Conservation (phyloP, 1,140 invertebrate species). For the Procambarus virginalis region DNA sequence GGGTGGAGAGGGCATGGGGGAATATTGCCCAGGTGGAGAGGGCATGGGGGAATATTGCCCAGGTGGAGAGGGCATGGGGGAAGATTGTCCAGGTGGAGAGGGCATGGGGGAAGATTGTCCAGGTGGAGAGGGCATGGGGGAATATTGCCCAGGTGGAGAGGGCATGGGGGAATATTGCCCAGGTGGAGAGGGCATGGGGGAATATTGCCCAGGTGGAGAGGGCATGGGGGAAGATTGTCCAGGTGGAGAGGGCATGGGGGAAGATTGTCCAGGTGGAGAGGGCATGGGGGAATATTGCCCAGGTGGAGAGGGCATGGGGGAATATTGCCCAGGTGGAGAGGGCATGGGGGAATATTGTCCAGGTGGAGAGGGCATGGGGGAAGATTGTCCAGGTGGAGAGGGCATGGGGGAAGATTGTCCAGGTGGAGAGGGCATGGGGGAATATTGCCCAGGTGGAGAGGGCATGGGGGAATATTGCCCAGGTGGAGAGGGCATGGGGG, state of each 20-base stretch:
- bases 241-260: neutral
- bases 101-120: neutral
- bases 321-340: no score
- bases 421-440: neutral
- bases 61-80: neutral
- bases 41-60: neutral
- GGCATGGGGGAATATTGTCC: no score
- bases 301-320: neutral
- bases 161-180: no score
- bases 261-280: neutral
- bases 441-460: neutral
- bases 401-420: no score
- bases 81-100: neutral
- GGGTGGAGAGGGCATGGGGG: no score
- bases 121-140: neutral
- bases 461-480: neutral
- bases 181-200: no score
- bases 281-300: neutral
- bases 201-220: no score
- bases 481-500: neutral
- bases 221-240: no score
- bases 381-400: no score
- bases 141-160: no score
- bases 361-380: no score
- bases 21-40: neutral